Conservation (phyloP, 1,140 invertebrate genomes). For the Drosophila pachea region DNA sequence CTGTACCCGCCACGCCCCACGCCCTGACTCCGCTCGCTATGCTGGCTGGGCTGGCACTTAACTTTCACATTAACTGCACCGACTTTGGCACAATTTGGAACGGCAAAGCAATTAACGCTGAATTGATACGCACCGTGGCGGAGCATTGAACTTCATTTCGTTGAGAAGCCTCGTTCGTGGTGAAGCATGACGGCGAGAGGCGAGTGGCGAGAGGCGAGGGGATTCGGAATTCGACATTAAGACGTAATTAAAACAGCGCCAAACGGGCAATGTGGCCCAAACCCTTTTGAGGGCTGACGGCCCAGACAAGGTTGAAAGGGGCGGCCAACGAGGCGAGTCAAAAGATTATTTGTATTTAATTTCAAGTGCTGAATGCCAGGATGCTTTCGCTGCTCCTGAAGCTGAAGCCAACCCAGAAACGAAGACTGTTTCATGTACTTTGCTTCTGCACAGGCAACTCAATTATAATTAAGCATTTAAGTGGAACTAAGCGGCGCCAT, state of each 20-base stretch:
- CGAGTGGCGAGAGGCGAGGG: neutral
- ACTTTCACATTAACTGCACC: conserved; percentile 45
- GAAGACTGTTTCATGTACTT: conserved; percentile 49
- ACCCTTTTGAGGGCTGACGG: conserved; percentile 23
- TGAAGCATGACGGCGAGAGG: neutral
- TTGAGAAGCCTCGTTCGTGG: neutral
- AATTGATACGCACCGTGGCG: conserved; percentile 65
- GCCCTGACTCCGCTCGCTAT: neutral
- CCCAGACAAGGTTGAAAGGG: neutral
- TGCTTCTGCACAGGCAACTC: conserved; percentile 54
- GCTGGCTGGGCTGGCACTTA: conserved; percentile 18
- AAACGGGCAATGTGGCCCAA: conserved; percentile 38
- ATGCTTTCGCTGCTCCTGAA: conserved; percentile 25
- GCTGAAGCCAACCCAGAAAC: conserved; percentile 19
- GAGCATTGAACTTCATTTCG: conserved; percentile 40
- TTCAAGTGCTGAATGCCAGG: conserved; percentile 57
- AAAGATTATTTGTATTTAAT: conserved; percentile 78
- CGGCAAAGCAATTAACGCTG: conserved; percentile 67
- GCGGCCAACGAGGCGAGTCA: conserved; percentile 47
- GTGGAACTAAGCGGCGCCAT: conserved; percentile 62
- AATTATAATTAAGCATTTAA: conserved; percentile 78
- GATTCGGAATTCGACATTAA: conserved; percentile 55
- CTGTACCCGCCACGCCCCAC: conserved; percentile 14
- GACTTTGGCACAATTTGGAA: conserved; percentile 38
- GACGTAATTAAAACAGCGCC: conserved; percentile 78